A percentile compares a stretch with the other conserved stretches of the same genome.
phyloP scores from a whole-genome alignment of 92 coral and sea anemone species.

The Anthopleura xanthogrammica region DNA sequence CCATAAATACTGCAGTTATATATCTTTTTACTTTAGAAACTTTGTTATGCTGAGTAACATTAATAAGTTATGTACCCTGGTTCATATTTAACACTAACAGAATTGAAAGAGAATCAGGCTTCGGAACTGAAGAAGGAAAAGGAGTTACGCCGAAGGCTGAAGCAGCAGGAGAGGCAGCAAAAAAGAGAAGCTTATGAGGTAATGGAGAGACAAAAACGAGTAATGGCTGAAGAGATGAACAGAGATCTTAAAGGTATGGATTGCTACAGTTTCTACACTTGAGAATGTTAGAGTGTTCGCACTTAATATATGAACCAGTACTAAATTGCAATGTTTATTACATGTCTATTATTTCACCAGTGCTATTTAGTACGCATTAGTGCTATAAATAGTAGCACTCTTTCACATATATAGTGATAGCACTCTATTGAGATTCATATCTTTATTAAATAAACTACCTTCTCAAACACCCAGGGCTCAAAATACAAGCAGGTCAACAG shows the following conservation, averaged over 20 bases:
- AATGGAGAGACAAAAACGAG: constrained; percentile 78
- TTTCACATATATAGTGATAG: too few relatives aligned
- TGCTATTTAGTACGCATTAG: too few relatives aligned
- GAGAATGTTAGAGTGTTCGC: too few relatives aligned
- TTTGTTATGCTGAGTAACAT: not conserved
- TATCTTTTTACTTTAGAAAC: not conserved
- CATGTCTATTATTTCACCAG: too few relatives aligned
- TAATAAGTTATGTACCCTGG: not conserved
- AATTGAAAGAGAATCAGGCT: constrained; percentile 57
- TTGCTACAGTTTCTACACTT: not conserved
- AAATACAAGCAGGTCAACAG: too few relatives aligned
- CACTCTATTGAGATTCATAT: too few relatives aligned
- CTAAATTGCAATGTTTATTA: too few relatives aligned
- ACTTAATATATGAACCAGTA: too few relatives aligned
- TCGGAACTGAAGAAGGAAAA: constrained; percentile 57
- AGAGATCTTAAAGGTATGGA: constrained; percentile 62
- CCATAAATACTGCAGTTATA: too few relatives aligned
- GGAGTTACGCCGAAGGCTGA: constrained; percentile 72
- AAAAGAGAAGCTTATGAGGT: constrained; percentile 94
- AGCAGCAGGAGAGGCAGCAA: constrained; percentile 76
- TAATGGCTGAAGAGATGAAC: constrained; percentile 80
- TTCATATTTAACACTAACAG: constrained; percentile 24
- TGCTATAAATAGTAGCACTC: too few relatives aligned
- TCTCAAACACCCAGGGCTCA: too few relatives aligned
- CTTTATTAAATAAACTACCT: too few relatives aligned